Percentiles rank a stretch among this genome's conserved stretches.
Conservation (phyloP, 1,140 invertebrate genomes). For the Caenorhabditis tropicalis region DNA sequence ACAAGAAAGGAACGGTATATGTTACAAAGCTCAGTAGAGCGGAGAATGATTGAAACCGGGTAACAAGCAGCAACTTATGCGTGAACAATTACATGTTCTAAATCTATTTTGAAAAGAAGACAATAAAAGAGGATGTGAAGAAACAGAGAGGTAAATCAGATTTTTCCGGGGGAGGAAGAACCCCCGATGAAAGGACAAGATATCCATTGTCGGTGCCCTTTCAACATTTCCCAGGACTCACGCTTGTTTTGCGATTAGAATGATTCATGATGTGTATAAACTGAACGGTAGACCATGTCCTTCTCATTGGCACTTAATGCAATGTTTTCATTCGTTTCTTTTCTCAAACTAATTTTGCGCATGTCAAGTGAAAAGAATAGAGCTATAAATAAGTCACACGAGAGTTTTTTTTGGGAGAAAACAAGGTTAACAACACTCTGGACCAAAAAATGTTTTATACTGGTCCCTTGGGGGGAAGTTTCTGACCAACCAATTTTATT, state of each 20-base stretch:
- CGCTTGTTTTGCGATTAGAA: slow-evolving; percentile 28
- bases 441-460: neutral
- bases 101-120: slow-evolving; percentile 8
- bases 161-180: slow-evolving; percentile 7
- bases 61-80: slow-evolving; percentile 43
- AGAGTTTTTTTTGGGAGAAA: neutral
- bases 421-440: neutral
- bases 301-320: neutral
- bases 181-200: slow-evolving; percentile 22
- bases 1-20: neutral
- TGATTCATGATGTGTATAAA: slow-evolving; percentile 26
- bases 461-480: neutral
- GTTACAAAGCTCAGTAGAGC: slow-evolving; percentile 22
- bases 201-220: slow-evolving; percentile 39
- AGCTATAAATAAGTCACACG: neutral
- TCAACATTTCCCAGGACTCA: slow-evolving; percentile 5
- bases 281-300: neutral
- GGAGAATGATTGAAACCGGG: slow-evolving; percentile 33
- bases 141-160: slow-evolving; percentile 37
- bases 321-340: neutral
- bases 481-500: neutral
- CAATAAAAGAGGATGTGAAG: neutral
- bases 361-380: neutral
- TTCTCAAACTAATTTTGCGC: neutral
- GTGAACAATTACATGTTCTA: slow-evolving; percentile 2